Evolutionary conservation across 2,113 vertebrate genomes (phyloP).

Genomic region (Zapornia atra): DNA sequence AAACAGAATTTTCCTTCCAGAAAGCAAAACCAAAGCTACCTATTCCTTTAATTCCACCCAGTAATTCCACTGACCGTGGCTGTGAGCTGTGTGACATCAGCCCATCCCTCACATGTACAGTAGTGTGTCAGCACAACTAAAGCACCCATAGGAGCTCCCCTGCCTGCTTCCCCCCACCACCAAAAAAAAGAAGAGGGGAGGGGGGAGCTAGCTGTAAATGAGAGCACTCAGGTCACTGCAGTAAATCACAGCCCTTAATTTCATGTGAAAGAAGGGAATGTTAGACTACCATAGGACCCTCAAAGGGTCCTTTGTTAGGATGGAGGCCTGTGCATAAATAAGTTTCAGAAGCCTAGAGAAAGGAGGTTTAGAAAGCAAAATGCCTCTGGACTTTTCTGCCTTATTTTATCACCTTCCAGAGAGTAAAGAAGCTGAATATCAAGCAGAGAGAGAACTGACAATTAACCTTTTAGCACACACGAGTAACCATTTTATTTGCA

Average conservation of each 20-base stretch:
- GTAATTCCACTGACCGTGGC: background rate
- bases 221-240: background rate
- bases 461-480: background rate
- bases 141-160: background rate
- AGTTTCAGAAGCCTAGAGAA: background rate
- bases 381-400: background rate
- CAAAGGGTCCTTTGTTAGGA: conserved; percentile 34
- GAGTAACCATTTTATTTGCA: background rate
- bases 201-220: background rate
- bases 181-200: too few species aligned
- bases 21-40: background rate
- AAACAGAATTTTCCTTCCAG: background rate
- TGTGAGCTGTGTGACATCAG: background rate
- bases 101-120: background rate
- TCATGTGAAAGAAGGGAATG: conserved; percentile 40
- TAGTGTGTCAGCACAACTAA: background rate
- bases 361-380: conserved; percentile 36
- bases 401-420: conserved; percentile 32
- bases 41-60: background rate
- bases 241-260: conserved; percentile 32
- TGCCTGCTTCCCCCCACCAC: too few species aligned
- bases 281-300: background rate
- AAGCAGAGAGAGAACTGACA: background rate
- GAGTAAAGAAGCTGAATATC: background rate
- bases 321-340: conserved; percentile 32